phyloP scores from a whole-genome alignment of 92 coral and sea anemone species.

The Plumapathes pennacea region DNA sequence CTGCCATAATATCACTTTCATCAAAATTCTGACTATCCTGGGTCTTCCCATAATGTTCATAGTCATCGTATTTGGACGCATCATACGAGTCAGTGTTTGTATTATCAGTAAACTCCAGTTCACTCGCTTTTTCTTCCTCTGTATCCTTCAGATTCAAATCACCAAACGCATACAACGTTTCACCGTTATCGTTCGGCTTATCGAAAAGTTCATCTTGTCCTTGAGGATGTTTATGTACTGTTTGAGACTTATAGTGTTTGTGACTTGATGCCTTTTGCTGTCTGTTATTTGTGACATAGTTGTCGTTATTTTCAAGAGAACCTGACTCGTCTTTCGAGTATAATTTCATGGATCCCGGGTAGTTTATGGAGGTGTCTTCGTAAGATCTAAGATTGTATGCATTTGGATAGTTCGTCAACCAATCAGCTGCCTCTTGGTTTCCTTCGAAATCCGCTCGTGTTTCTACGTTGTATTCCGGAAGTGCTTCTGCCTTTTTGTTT shows the following conservation, averaged over 20 bases:
- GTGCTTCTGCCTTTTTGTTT: conserved; percentile 41
- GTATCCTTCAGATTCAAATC: neutral
- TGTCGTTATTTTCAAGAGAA: too few relatives aligned
- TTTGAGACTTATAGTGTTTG: too few relatives aligned
- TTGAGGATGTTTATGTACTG: too few relatives aligned
- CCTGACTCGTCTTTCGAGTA: too few relatives aligned
- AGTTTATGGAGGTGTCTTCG: too few relatives aligned
- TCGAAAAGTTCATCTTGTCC: too few relatives aligned
- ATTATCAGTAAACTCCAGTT: too few relatives aligned
- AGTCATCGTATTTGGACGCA: neutral
- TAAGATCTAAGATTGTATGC: conserved; percentile 35
- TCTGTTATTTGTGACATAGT: too few relatives aligned
- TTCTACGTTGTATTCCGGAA: conserved; percentile 74
- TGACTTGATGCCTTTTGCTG: too few relatives aligned
- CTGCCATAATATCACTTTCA: neutral
- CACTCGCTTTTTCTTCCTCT: neutral
- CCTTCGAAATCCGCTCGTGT: conserved; percentile 73
- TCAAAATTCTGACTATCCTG: neutral
- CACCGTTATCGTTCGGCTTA: too few relatives aligned
- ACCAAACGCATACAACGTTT: conserved; percentile 1
- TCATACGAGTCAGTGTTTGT: neutral
- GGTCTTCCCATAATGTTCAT: neutral
- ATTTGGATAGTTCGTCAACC: conserved; percentile 77
- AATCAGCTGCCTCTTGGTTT: conserved; percentile 84
- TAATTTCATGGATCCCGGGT: too few relatives aligned